Conservation (phyloP, 23 tunicate genomes). For the Trididemnum nubilum region DNA sequence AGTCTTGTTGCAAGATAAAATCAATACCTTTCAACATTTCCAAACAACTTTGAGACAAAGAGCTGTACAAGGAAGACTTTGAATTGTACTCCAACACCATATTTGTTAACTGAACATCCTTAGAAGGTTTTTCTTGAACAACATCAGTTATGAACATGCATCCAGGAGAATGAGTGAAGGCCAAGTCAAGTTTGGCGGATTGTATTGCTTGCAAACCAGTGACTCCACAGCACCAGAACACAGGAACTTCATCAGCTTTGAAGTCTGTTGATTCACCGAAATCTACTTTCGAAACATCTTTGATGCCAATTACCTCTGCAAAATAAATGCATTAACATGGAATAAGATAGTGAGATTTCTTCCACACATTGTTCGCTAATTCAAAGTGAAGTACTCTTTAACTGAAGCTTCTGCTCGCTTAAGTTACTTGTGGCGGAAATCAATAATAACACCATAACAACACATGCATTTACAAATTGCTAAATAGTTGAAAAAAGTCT, state of each 20-base stretch:
- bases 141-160: slow-evolving; percentile 80
- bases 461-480: no score
- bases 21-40: background rate
- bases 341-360: no score
- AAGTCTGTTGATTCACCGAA: slow-evolving; percentile 26
- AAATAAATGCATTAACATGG: no score
- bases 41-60: slow-evolving; percentile 19
- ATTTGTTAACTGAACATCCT: background rate
- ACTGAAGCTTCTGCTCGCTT: no score
- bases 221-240: slow-evolving; percentile 85
- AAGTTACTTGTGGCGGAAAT: no score
- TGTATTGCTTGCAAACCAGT: slow-evolving; percentile 58
- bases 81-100: slow-evolving; percentile 24
- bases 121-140: slow-evolving; percentile 9
- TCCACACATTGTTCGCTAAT: no score
- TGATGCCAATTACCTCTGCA: slow-evolving; percentile 44
- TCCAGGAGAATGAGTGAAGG: slow-evolving; percentile 78
- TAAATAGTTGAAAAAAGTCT: no score
- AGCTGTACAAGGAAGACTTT: slow-evolving; percentile 33
- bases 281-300: background rate
- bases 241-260: slow-evolving; percentile 54
- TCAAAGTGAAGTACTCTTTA: no score
- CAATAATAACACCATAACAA: no score
- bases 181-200: slow-evolving; percentile 46
- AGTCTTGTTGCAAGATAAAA: slow-evolving; percentile 22